These are phyloP conservation scores for Neostethus bicornis DNA, from an alignment of 2,797 vertebrate species.

Conservation along the genomic window DNA sequence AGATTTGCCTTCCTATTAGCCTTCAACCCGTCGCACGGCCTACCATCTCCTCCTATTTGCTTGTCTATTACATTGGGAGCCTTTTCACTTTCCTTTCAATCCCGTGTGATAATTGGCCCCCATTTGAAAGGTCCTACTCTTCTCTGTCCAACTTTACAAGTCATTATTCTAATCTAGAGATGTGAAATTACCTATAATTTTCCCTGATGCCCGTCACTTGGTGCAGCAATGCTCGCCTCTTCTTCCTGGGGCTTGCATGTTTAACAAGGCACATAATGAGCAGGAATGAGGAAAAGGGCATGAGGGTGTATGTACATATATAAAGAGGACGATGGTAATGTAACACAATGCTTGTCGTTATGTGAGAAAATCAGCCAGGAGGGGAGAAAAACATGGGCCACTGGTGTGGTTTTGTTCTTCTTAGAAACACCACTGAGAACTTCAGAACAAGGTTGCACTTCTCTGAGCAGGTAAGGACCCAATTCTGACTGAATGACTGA, in stretches of 20 bases:
- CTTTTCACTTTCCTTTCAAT: conserved; percentile 74
- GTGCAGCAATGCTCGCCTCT: conserved; percentile 73
- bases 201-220: conserved; percentile 78
- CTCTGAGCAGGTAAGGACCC: conserved; percentile 59
- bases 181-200: conserved; percentile 88
- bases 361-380: conserved; percentile 47
- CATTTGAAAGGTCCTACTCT: conserved; percentile 79
- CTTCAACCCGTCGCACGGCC: conserved; percentile 54
- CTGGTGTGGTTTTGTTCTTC: conserved; percentile 45
- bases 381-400: conserved; percentile 40
- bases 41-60: conserved; percentile 49
- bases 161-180: conserved; percentile 86
- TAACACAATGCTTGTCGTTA: conserved; percentile 52
- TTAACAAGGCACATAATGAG: conserved; percentile 76
- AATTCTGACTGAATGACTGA: conserved; percentile 3
- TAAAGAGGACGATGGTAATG: conserved; percentile 69
- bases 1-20: conserved; percentile 52
- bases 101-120: conserved; percentile 75
- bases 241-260: conserved; percentile 66
- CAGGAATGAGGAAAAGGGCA: conserved; percentile 63
- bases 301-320: conserved; percentile 62
- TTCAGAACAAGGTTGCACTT: conserved; percentile 26
- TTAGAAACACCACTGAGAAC: conserved; percentile 27
- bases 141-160: conserved; percentile 78
- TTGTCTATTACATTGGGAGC: conserved; percentile 62